phyloP scores from a whole-genome alignment of 2,113 vertebrate genomes.

The Actenoides lindsayi region DNA sequence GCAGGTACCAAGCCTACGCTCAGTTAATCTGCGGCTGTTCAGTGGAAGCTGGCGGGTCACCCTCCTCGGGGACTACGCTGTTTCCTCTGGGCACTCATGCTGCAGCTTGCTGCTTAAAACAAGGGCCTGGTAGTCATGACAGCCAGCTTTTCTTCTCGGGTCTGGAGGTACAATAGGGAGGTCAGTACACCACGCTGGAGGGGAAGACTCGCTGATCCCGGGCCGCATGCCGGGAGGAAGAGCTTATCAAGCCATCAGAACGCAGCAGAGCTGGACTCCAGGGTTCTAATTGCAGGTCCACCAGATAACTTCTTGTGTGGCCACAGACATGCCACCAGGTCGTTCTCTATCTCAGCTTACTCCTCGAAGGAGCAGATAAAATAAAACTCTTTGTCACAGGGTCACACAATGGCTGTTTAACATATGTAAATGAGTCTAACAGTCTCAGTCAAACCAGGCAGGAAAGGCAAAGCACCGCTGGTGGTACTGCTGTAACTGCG shows the following conservation, averaged over 20 bases:
- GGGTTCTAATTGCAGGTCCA: neutral
- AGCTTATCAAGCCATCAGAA: neutral
- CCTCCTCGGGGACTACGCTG: neutral
- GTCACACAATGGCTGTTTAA: constrained; percentile 43
- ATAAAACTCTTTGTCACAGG: constrained; percentile 13
- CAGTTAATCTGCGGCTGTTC: neutral
- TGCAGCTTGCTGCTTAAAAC: neutral
- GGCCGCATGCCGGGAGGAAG: neutral
- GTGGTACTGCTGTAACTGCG: neutral
- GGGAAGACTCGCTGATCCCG: neutral
- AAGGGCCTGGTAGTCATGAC: neutral
- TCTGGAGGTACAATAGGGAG: neutral
- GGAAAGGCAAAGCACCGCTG: neutral
- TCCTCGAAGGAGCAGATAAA: neutral
- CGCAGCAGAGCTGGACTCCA: neutral
- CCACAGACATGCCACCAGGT: neutral
- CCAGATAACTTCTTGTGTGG: constrained; percentile 32
- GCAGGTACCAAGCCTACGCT: neutral
- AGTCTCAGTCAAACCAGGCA: neutral
- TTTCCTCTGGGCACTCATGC: neutral
- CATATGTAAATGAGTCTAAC: constrained; percentile 12
- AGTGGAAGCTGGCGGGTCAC: neutral
- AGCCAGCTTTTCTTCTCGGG: neutral
- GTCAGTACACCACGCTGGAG: neutral
- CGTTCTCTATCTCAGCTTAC: neutral